A percentile compares a stretch with the other conserved stretches of the same genome.
phyloP scores from a whole-genome alignment of 2,888 invertebrate species.

The Allygus modestus region DNA sequence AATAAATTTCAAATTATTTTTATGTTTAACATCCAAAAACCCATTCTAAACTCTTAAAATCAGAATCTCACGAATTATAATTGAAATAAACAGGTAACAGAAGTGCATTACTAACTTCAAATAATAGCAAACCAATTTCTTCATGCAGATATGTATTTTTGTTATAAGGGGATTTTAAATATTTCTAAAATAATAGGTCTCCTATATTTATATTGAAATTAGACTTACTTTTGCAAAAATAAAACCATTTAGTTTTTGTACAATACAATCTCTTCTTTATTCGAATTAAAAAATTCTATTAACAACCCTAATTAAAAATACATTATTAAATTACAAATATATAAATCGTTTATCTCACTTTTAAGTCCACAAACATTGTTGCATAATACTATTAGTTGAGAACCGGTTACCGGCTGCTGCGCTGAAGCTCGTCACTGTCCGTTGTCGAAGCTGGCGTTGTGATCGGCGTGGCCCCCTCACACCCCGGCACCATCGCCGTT shows the following conservation, averaged over 20 bases:
- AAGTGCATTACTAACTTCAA: not conserved
- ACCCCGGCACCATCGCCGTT: no score
- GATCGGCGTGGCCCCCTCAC: no score
- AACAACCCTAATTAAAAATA: slow-evolving; percentile 1
- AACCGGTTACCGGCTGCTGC: no score
- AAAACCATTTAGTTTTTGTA: not conserved
- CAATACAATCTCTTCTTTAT: not conserved
- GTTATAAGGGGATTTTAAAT: not conserved
- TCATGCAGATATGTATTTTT: not conserved
- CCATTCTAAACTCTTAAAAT: not conserved
- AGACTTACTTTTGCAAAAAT: not conserved
- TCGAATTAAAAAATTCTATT: not conserved
- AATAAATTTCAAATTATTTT: not conserved
- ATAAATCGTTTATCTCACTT: not conserved
- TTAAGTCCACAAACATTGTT: slow-evolving; percentile 24
- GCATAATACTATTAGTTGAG: not conserved
- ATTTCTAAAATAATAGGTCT: not conserved
- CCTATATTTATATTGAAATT: slow-evolving; percentile 2
- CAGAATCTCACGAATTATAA: not conserved
- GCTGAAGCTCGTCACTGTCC: no score
- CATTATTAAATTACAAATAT: not conserved
- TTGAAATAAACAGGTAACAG: slow-evolving; percentile 19
- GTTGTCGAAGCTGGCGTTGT: no score
- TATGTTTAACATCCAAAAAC: not conserved
- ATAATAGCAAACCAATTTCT: not conserved